A percentile compares a stretch with the other conserved stretches of the same genome.
phyloP scores from a whole-genome alignment of 1,140 invertebrate genomes.

The Spodoptera frugiperda region DNA sequence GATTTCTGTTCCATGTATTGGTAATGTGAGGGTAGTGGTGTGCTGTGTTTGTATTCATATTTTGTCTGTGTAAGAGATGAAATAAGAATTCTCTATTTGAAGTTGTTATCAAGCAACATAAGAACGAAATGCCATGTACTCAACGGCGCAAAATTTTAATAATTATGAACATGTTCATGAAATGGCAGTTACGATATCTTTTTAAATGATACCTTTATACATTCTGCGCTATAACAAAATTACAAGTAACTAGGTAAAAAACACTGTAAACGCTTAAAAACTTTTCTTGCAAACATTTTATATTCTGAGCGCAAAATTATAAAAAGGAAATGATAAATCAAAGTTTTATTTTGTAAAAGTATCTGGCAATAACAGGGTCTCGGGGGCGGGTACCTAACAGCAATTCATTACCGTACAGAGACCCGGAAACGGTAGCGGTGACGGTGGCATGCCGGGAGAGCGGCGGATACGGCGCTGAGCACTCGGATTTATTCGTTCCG shows the following conservation, averaged over 20 bases:
- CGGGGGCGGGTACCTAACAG: neutral
- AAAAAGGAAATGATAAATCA: neutral
- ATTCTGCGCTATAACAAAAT: too few relatives aligned
- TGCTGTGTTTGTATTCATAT: neutral
- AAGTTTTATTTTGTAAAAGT: neutral
- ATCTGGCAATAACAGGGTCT: neutral
- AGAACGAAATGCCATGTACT: too few relatives aligned
- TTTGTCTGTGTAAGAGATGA: neutral
- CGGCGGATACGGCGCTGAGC: constrained; percentile 10
- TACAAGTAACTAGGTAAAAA: too few relatives aligned
- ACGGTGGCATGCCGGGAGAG: constrained; percentile 22
- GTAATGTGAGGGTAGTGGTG: neutral
- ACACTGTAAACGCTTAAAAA: too few relatives aligned
- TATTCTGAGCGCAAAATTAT: neutral
- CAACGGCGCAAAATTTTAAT: too few relatives aligned
- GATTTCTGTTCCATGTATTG: neutral
- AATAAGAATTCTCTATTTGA: too few relatives aligned
- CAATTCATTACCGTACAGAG: constrained; percentile 33
- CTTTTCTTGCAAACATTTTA: too few relatives aligned
- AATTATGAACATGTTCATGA: too few relatives aligned
- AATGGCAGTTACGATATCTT: too few relatives aligned
- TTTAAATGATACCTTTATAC: too few relatives aligned
- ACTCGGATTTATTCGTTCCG: constrained; percentile 46
- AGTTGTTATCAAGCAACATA: too few relatives aligned
- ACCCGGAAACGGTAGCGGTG: constrained; percentile 35